Evolutionary conservation across 1,140 invertebrate species (phyloP).

Genomic region (Neuroterus valhalla): DNA sequence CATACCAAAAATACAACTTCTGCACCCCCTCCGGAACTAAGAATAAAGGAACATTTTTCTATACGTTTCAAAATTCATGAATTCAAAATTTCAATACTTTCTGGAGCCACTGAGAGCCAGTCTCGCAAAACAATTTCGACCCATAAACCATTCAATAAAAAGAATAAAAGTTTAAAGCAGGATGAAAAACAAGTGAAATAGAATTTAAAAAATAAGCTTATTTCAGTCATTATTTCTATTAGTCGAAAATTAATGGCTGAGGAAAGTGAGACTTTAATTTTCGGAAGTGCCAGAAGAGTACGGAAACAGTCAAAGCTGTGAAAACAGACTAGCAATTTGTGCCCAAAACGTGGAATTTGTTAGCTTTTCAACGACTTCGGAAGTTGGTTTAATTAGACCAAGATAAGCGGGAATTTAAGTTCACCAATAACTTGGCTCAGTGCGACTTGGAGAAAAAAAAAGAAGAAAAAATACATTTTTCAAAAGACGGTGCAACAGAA

Average conservation of each 20-base stretch:
- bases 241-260: neutral
- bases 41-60: too few species aligned
- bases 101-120: too few species aligned
- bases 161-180: too few species aligned
- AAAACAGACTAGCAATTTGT: neutral
- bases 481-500: neutral
- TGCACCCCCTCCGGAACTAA: too few species aligned
- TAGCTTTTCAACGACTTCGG: slow-evolving; percentile 1
- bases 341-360: neutral
- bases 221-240: neutral
- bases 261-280: slow-evolving; percentile 13
- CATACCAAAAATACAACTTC: too few species aligned
- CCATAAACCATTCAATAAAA: too few species aligned
- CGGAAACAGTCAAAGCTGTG: neutral
- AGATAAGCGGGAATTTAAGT: neutral
- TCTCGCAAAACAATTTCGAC: too few species aligned
- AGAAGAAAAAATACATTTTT: neutral
- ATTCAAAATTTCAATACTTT: too few species aligned
- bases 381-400: neutral
- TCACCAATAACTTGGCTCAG: neutral
- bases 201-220: too few species aligned
- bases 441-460: neutral
- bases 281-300: slow-evolving; percentile 19
- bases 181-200: too few species aligned
- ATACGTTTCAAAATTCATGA: too few species aligned